phyloP scores from a whole-genome alignment of 2,888 invertebrate genomes.

The Peribatodes rhomboidaria region DNA sequence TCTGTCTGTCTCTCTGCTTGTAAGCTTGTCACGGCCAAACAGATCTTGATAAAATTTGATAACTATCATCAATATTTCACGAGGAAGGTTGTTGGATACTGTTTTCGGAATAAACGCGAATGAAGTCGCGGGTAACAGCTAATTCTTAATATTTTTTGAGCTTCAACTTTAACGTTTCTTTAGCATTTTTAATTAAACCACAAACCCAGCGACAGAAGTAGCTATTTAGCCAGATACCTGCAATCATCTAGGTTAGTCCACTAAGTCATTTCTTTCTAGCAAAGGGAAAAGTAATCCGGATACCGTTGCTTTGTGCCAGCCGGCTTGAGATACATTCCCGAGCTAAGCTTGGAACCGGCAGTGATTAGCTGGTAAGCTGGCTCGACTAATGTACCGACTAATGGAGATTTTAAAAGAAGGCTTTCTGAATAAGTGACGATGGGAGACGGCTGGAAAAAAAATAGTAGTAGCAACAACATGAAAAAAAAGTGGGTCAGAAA shows the following conservation, averaged over 20 bases:
- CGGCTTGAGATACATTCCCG: constrained; percentile 17
- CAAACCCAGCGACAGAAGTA: background rate
- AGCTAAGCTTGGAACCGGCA: constrained; percentile 21
- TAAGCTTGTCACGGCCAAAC: too few species aligned
- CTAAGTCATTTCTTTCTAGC: constrained; percentile 10
- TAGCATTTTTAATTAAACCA: background rate
- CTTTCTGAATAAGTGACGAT: constrained; percentile 1
- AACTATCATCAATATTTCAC: too few species aligned
- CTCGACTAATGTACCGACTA: constrained; percentile 23
- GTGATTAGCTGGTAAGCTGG: constrained; percentile 30
- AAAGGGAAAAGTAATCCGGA: constrained; percentile 22
- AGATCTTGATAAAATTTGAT: too few species aligned
- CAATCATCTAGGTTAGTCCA: background rate
- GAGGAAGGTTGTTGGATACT: too few species aligned
- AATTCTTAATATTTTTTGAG: too few species aligned
- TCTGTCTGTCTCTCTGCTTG: too few species aligned
- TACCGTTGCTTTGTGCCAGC: constrained; percentile 19
- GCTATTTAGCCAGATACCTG: background rate
- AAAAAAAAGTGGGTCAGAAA: too few species aligned
- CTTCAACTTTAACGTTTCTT: too few species aligned
- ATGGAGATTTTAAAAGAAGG: constrained; percentile 13
- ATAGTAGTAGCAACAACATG: too few species aligned
- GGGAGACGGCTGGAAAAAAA: background rate
- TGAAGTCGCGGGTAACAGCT: too few species aligned
- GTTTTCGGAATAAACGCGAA: too few species aligned